Percentiles rank a stretch among this genome's conserved stretches.
These are phyloP conservation scores for Porphyrio hochstetteri DNA, from an alignment of 2,113 vertebrate genomes.

Conservation along the genomic window DNA sequence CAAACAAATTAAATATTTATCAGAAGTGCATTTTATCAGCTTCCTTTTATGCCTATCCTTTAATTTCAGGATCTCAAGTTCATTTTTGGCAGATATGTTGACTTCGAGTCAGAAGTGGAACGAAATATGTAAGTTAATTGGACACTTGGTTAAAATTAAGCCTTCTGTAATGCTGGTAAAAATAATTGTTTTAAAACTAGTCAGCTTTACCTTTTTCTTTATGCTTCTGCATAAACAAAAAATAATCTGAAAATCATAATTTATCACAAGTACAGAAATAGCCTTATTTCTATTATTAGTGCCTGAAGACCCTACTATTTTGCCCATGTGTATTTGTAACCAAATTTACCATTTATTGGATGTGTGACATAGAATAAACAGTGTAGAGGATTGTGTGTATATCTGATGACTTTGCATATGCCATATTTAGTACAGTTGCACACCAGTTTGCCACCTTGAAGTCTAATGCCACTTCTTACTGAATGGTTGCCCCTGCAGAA, in stretches of 20 bases:
- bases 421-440: neutral
- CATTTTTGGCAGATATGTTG: constrained; percentile 94
- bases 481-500: neutral
- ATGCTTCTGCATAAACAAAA: neutral
- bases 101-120: constrained; percentile 88
- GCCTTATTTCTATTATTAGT: neutral
- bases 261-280: neutral
- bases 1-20: neutral
- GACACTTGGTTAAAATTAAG: neutral
- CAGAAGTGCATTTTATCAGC: neutral
- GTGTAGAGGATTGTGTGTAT: neutral
- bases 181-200: neutral
- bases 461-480: neutral
- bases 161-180: neutral
- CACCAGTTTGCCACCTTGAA: neutral
- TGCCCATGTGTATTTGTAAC: neutral
- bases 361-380: neutral
- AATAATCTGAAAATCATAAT: neutral
- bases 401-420: neutral
- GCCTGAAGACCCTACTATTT: neutral
- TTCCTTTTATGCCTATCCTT: neutral
- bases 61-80: constrained; percentile 91
- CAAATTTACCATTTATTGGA: neutral
- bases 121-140: constrained; percentile 89
- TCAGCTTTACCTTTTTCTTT: neutral